Evolutionary conservation across 2,888 invertebrate genomes (phyloP), one percentile per base, ranked within the genome.

Genomic region (Rhorus exstirpatorius): DNA sequence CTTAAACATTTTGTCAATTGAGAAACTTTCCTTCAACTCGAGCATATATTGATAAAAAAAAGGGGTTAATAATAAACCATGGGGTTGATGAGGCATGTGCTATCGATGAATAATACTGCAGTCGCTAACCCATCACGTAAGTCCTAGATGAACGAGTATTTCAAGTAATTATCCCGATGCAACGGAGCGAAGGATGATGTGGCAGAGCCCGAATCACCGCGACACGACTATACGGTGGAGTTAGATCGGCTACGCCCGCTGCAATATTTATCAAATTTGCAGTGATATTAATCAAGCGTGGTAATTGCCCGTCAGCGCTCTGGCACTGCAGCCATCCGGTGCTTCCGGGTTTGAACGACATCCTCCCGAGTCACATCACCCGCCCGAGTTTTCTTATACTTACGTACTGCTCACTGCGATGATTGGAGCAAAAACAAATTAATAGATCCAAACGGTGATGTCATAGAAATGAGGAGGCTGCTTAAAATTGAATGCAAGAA

Each of bases 231-330:
- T 44, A 35, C 63, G 26, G 75, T 74, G 49, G 75, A 75, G 49
- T 75, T 79, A 75, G 82, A 82, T 75, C 65, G 49, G 65, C 31
- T 70, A 75, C 75, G 70, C 63, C 82, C 74, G 75, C 79, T 79
- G 70, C 71, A 70, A 82, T 82, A 82, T 82, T 82, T 79, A 82
- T 82, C 82, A 82, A 82, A 82, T 82, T 82, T 79, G 75, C 79
- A 79, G 82, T 71, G 75, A 82, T 82, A 82, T 82, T 82, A 82
- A 82, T 82, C 79, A 82, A 79, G 74, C 82, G 70, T 70, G 51
- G 79, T 82, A 79, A 75, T 82, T 79, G 82, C 82, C 79, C 79
- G 75, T 82, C 79, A 79, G 70, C 70, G 82, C 70, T 75, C 31
- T 49, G 49, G 51, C 77, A 68, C 51, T 35, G 53, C 55, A 35